These are phyloP conservation scores for Griposia aprilina DNA, from an alignment of 2,888 invertebrate species.

Conservation along the genomic window DNA sequence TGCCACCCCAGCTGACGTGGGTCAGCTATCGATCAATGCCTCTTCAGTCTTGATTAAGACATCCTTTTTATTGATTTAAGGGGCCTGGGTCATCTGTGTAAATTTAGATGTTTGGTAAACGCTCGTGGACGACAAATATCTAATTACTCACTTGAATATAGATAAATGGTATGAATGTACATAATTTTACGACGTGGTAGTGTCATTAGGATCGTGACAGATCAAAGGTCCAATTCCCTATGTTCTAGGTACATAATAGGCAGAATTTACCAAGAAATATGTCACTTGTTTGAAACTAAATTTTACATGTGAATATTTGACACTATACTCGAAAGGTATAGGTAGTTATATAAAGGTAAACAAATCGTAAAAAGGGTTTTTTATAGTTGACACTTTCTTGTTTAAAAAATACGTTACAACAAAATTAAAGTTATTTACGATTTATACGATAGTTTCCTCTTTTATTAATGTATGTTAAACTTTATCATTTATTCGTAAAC, in stretches of 20 bases:
- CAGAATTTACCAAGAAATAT: too few species aligned
- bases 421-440: too few species aligned
- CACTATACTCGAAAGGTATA: too few species aligned
- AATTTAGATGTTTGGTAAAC: constrained; percentile 11
- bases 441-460: too few species aligned
- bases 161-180: background rate
- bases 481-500: too few species aligned
- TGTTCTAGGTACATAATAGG: background rate
- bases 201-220: constrained; percentile 1
- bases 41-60: constrained; percentile 52
- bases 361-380: too few species aligned
- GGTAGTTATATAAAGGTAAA: too few species aligned
- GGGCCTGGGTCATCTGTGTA: constrained; percentile 6
- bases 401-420: too few species aligned
- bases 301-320: too few species aligned
- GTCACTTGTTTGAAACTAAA: too few species aligned
- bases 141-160: constrained; percentile 1
- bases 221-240: constrained; percentile 12
- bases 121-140: background rate
- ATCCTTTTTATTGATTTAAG: constrained; percentile 40
- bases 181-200: background rate
- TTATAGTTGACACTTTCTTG: too few species aligned
- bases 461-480: too few species aligned
- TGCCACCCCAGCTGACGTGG: constrained; percentile 25
- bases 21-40: constrained; percentile 50